Base-by-base conservation (phyloP, 2,797 vertebrate species). In the Erethizon dorsatum region DNA sequence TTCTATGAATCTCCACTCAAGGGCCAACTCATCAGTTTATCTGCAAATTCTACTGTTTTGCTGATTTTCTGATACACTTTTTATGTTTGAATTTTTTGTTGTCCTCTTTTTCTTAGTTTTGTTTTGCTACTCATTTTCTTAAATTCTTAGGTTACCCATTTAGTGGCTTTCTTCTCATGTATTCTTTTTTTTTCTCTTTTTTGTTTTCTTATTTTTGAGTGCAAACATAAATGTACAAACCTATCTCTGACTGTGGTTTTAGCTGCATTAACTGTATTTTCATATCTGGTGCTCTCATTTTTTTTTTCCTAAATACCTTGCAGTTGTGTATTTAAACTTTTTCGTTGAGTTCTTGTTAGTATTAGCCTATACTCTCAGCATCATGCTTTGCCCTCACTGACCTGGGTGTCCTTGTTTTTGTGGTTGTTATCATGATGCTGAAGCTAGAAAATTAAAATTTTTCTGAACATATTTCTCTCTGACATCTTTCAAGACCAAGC, bases 221-320 rank as follows among this genome's bases (percentile, higher is more conserved):
- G 17, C 41, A 87, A 89, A 69, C 12, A 33, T 65, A 63, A 92
- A 96, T 13, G 31, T 80, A 95, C 65, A 37, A 47, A 56, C 82
- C 86, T 77, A 88, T 77, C 73, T 94, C 82, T 82, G 50, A 88
- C 47, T 63, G n/a, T 61, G n/a, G 17, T n/a, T 90, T 65, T 96
- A 77, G 8, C 54, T 97, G 50, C 24, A 61, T 41, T 41, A 28
- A 15, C 22, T n/a, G 26, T 31, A 41, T 65, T 88, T 90, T 80
- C 11, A 69, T 28, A 52, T n/a, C 12, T 80, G 2, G 7, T 11
- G 12, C 79, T 80, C 33, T 95, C 18, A 2, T 31, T 78, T 71
- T 73, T 71, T 73, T 41, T 59, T 56, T 83, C 52, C 63, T 88
- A 89, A 94, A n/a, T 86, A 50, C 52, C 69, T 92, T 41, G 37